A percentile compares a stretch with the other conserved stretches of the same genome.
Evolutionary conservation across 2,888 invertebrate species (phyloP).

Genomic region (Congeria kusceri): DNA sequence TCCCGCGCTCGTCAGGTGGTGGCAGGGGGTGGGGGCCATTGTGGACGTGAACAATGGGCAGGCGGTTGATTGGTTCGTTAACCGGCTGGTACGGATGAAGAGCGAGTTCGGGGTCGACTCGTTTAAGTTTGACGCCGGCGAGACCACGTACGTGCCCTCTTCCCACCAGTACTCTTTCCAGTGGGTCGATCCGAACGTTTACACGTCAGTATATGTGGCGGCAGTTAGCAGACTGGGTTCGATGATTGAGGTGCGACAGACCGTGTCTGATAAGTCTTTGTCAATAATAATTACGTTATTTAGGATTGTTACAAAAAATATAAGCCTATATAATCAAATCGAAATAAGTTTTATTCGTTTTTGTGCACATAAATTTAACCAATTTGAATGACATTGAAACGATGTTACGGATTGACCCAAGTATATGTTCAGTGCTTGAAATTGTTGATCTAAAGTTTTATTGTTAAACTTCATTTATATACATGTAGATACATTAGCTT

Average conservation of each 20-base stretch:
- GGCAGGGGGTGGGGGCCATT: slow-evolving; percentile 90
- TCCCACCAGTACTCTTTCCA: slow-evolving; percentile 43
- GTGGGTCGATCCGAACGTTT: slow-evolving; percentile 70
- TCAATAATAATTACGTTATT: no score
- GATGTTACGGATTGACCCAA: no score
- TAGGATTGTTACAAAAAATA: no score
- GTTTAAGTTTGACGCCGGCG: slow-evolving; percentile 94
- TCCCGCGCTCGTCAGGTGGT: slow-evolving; percentile 89
- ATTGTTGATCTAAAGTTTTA: no score
- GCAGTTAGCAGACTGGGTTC: slow-evolving; percentile 60
- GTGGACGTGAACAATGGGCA: slow-evolving; percentile 95
- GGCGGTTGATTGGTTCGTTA: slow-evolving; percentile 90
- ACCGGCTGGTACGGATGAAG: slow-evolving; percentile 90
- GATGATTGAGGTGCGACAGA: slow-evolving; percentile 88
- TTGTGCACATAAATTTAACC: no score
- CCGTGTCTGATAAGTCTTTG: no score
- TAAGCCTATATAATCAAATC: no score
- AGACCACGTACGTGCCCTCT: slow-evolving; percentile 75
- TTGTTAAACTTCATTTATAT: no score
- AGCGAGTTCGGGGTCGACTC: slow-evolving; percentile 91
- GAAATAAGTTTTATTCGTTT: no score
- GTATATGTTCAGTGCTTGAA: no score
- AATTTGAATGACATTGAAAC: no score
- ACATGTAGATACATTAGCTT: no score
- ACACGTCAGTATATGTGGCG: slow-evolving; percentile 73